Percentiles rank a stretch among this genome's conserved stretches.
These are phyloP conservation scores for Squalus acanthias DNA, from an alignment of 2,797 vertebrate genomes.

Conservation along the genomic window DNA sequence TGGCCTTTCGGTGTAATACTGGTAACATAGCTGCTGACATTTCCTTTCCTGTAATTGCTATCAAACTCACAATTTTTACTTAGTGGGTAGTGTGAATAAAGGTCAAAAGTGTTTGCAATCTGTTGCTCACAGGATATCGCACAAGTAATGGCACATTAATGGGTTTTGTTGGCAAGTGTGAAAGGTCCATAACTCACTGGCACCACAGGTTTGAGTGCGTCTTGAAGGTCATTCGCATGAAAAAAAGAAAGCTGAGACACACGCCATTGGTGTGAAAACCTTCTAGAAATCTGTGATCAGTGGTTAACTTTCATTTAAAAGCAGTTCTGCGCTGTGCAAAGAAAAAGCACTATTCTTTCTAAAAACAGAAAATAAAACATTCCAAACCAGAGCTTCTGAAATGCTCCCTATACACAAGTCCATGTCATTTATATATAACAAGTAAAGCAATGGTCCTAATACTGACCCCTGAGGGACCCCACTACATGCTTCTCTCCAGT, in stretches of 20 bases:
- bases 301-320: not conserved
- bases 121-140: constrained; percentile 35
- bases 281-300: not conserved
- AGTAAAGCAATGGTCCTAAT: no score
- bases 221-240: constrained; percentile 20
- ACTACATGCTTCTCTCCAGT: no score
- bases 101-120: constrained; percentile 14
- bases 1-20: constrained; percentile 17
- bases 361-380: not conserved
- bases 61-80: constrained; percentile 9
- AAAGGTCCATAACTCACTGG: constrained; percentile 33
- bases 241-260: not conserved
- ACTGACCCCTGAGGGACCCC: no score
- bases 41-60: constrained; percentile 26
- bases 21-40: constrained; percentile 13
- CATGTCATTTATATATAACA: no score
- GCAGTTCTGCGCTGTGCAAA: not conserved
- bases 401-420: no score
- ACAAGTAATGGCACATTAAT: constrained; percentile 31
- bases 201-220: constrained; percentile 26
- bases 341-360: not conserved
- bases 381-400: not conserved
- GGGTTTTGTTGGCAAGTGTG: constrained; percentile 31
- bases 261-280: not conserved
- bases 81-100: constrained; percentile 28